phyloP scores from a whole-genome alignment of 2,113 vertebrate species.

The Syngnathus floridae region DNA sequence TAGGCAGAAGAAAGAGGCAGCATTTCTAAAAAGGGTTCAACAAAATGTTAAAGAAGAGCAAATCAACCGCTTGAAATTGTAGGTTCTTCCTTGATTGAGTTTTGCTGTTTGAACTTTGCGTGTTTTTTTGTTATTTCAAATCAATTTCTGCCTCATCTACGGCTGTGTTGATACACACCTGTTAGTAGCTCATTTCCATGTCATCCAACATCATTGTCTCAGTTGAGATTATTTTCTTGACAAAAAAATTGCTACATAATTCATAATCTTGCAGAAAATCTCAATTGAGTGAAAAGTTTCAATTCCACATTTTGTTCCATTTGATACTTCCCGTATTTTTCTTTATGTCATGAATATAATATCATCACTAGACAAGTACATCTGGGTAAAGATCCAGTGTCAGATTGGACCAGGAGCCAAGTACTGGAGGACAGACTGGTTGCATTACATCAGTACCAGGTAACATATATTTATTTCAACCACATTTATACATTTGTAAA shows the following conservation, averaged over 20 bases:
- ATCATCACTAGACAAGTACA: constrained; percentile 72
- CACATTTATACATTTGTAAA: neutral
- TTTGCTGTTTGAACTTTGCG: neutral
- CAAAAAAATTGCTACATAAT: neutral
- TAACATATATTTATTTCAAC: constrained; percentile 38
- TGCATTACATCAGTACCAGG: constrained; percentile 69
- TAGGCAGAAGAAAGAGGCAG: constrained; percentile 77
- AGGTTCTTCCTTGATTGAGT: constrained; percentile 3
- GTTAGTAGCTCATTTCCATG: neutral
- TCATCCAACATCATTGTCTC: neutral
- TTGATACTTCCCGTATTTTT: neutral
- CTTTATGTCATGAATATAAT: neutral
- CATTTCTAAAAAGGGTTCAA: constrained; percentile 77
- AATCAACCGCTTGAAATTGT: constrained; percentile 78
- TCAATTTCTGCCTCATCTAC: neutral
- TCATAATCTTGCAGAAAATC: neutral
- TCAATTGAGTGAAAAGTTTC: neutral
- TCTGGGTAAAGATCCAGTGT: constrained; percentile 74
- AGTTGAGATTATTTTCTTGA: neutral
- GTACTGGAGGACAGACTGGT: constrained; percentile 68
- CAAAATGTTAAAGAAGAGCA: constrained; percentile 68
- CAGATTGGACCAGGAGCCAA: constrained; percentile 59
- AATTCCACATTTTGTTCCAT: neutral
- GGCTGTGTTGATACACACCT: neutral
- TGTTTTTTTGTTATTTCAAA: neutral